These are phyloP conservation scores for Trichogramma dendrolimi DNA, from an alignment of 2,888 invertebrate genomes.

Conservation along the genomic window DNA sequence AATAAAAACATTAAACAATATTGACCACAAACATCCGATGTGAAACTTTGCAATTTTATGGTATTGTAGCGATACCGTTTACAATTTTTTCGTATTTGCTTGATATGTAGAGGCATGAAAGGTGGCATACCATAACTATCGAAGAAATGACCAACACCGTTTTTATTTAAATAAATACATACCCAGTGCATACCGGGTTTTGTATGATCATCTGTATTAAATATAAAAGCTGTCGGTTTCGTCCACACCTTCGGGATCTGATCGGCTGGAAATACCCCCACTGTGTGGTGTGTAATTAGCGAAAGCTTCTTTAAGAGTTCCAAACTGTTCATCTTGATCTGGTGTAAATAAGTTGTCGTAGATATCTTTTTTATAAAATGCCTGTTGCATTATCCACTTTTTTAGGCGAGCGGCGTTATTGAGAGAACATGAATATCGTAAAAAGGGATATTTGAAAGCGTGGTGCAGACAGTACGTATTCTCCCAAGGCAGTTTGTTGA, in stretches of 20 bases:
- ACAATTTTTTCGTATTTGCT: background rate
- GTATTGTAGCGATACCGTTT: background rate
- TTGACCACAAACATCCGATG: background rate
- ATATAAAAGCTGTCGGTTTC: no score
- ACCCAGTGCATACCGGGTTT: no score
- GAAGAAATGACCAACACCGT: background rate
- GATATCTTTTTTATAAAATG: no score
- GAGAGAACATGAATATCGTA: no score
- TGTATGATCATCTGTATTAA: no score
- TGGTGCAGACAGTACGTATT: background rate
- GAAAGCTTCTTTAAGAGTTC: background rate
- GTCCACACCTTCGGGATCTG: background rate
- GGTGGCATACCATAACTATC: background rate
- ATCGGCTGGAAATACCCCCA: background rate
- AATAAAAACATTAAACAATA: background rate
- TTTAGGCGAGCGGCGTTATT: no score
- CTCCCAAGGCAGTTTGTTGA: no score
- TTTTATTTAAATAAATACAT: no score
- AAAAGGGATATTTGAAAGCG: no score
- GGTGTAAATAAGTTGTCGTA: no score
- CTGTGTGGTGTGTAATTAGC: background rate
- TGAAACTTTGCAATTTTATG: background rate
- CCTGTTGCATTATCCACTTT: no score
- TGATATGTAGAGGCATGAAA: background rate
- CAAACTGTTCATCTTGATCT: background rate